Evolutionary conservation across 2,113 vertebrate species (phyloP), one percentile per base, ranked within the genome.

Genomic region (Esox niger): DNA sequence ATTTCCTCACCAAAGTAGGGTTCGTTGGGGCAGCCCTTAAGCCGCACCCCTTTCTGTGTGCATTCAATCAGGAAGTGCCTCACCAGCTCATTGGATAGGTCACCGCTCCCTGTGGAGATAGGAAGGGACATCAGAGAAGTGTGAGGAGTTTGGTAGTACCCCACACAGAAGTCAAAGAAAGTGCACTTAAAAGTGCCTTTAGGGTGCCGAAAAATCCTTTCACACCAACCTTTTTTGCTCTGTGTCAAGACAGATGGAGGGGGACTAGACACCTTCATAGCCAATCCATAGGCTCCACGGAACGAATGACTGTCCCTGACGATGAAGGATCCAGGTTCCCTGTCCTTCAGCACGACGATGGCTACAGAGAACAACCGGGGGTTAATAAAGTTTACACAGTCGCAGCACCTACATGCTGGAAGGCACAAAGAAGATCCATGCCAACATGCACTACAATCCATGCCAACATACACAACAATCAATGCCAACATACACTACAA

Each of bases 301-400:
- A 98, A 98, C 1, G 96, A 98, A 76, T 98, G 95, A 70, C 96
- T 98, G 89, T 98, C 96, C 61, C 96, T 90, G 71, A 98, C 94
- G 2, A 98, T 87, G 87, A 98, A 98, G 0, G 93, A 94, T 0
- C 96, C 96, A 0, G 96, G 94, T 31, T 98, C 95, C 80, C 93
- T 96, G 86, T 98, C 95, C 84, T 95, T 98, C 25, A 98, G 84
- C 82, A 96, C 86, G 0, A 92, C 71, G 23, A 98, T 97, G 67
- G 96, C 96, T 98, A 77, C 3, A 43, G 57, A 74, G 77, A 43
- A 57, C 17, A 57, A 67, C 52, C 64, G 47, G 1, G 32, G 60
- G 77, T 35, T 79, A 43, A 43, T 15, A 10, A 43, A 10, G 15
- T 38, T 43, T 17, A 43, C 38, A 43, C 38, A 43, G 38, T 43